phyloP scores from a whole-genome alignment of 23 tunicate genomes.

The Styela plicata region DNA sequence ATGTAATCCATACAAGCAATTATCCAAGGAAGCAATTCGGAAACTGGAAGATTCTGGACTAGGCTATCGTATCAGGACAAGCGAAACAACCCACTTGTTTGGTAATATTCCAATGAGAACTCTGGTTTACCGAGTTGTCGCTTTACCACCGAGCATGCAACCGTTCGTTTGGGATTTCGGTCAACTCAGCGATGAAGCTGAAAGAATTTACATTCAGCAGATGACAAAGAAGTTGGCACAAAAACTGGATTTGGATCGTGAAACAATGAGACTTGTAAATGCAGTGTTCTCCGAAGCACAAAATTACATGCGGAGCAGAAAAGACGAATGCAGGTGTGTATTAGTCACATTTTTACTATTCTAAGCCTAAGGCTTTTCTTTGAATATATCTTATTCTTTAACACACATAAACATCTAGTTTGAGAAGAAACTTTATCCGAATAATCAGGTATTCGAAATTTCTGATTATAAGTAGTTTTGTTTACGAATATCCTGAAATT shows the following conservation, averaged over 20 bases:
- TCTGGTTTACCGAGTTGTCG: conserved; percentile 44
- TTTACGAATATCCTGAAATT: too few relatives aligned
- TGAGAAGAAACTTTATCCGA: too few relatives aligned
- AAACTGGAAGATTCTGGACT: conserved; percentile 56
- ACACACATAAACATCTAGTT: too few relatives aligned
- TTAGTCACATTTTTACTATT: not conserved
- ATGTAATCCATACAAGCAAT: conserved; percentile 52
- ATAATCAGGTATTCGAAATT: too few relatives aligned
- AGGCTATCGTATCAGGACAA: conserved; percentile 41
- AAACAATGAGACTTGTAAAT: conserved; percentile 19
- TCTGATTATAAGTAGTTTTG: too few relatives aligned
- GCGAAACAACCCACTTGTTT: conserved; percentile 39
- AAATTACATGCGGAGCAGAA: conserved; percentile 37
- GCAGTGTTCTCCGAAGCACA: conserved; percentile 29
- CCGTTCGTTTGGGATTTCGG: conserved; percentile 72
- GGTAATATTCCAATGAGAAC: conserved; percentile 61
- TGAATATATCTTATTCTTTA: too few relatives aligned
- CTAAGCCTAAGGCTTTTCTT: too few relatives aligned
- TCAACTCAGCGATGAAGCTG: conserved; percentile 46
- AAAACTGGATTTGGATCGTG: conserved; percentile 22
- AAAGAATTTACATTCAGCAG: conserved; percentile 55
- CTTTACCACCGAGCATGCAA: conserved; percentile 65
- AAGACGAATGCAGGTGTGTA: conserved; percentile 56
- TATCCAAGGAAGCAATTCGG: conserved; percentile 32
- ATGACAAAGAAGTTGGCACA: conserved; percentile 42